Evolutionary conservation across 2,888 invertebrate species (phyloP).

Genomic region (Sycophila texana): DNA sequence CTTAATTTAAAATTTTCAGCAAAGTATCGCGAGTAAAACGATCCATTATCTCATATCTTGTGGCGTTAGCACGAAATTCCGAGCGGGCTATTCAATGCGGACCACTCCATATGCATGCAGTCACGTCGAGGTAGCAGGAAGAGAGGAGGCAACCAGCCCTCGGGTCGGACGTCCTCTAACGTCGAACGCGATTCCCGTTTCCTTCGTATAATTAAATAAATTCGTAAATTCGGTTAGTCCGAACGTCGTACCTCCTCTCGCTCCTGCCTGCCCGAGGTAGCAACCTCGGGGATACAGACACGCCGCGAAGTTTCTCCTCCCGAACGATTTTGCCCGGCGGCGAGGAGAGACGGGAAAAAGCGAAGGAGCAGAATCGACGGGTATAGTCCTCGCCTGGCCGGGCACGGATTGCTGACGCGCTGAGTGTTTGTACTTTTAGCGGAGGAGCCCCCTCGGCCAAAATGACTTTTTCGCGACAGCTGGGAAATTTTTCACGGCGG

Average conservation of each 20-base stretch:
- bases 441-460: background rate
- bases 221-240: constrained; percentile 51
- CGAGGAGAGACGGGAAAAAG: constrained; percentile 8
- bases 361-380: background rate
- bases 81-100: too few relatives aligned
- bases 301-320: constrained; percentile 19
- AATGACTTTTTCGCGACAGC: constrained; percentile 11
- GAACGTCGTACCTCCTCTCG: constrained; percentile 15
- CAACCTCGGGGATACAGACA: background rate
- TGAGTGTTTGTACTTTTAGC: constrained; percentile 50
- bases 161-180: constrained; percentile 2
- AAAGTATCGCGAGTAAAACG: background rate
- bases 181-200: constrained; percentile 45
- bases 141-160: background rate
- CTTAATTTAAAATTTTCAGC: background rate
- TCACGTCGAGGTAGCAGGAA: background rate
- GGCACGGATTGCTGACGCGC: constrained; percentile 28
- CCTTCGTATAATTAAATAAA: constrained; percentile 45
- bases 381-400: background rate
- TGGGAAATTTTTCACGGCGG: constrained; percentile 37
- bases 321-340: constrained; percentile 25
- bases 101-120: background rate
- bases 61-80: too few relatives aligned
- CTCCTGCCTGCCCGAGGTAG: background rate
- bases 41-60: background rate